Evolutionary conservation across 1,140 invertebrate genomes (phyloP).

Genomic region (Eciton burchellii): DNA sequence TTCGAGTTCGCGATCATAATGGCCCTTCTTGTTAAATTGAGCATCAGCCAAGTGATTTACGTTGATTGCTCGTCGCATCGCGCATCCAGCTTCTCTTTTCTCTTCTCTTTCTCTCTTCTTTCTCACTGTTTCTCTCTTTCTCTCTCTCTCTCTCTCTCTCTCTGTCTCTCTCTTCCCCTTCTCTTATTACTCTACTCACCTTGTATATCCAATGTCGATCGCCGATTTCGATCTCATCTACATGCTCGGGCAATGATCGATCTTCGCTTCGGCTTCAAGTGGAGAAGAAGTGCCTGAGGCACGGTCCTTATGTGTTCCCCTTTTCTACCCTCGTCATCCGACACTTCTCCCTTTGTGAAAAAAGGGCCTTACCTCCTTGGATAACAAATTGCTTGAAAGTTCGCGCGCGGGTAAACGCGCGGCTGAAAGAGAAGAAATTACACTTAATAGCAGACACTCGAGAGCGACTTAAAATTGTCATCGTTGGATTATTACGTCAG

Average conservation of each 20-base stretch:
- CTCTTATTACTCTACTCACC: not conserved
- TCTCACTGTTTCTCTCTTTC: slow-evolving; percentile 23
- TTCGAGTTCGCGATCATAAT: slow-evolving; percentile 82
- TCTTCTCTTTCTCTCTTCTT: not conserved
- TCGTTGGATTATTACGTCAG: not conserved
- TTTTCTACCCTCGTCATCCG: slow-evolving; percentile 41
- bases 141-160: not conserved
- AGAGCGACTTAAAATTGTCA: slow-evolving; percentile 9
- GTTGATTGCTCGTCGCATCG: slow-evolving; percentile 84
- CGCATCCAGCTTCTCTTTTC: slow-evolving; percentile 55
- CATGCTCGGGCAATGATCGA: slow-evolving; percentile 44
- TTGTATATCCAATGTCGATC: slow-evolving; percentile 48
- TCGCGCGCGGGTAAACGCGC: not conserved
- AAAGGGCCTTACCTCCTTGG: slow-evolving; percentile 22
- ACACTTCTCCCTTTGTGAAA: slow-evolving; percentile 34
- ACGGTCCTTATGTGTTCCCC: not conserved
- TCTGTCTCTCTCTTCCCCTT: not conserved
- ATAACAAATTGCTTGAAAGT: slow-evolving; percentile 50
- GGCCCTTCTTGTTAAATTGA: slow-evolving; percentile 85
- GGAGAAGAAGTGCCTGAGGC: slow-evolving; percentile 5
- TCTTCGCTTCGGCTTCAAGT: slow-evolving; percentile 32
- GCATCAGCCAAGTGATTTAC: slow-evolving; percentile 85
- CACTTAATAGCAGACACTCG: not conserved
- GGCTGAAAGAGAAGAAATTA: slow-evolving; percentile 4
- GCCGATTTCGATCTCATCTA: slow-evolving; percentile 65